phyloP scores from a whole-genome alignment of 1,140 invertebrate species.

The Orius insidiosus region DNA sequence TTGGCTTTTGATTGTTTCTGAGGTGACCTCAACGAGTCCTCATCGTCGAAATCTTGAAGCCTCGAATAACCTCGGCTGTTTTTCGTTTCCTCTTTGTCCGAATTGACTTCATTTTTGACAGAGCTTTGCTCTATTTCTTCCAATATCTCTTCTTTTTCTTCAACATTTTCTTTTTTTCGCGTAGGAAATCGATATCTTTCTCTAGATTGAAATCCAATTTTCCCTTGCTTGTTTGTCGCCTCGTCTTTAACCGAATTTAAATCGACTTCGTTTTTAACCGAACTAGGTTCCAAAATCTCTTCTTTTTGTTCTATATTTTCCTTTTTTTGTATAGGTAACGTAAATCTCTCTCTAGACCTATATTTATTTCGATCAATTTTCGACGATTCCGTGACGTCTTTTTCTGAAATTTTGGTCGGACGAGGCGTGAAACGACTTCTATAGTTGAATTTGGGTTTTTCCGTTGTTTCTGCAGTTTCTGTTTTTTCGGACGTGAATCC shows the following conservation, averaged over 20 bases:
- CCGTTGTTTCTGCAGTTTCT: too few species aligned
- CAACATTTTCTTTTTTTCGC: slow-evolving; percentile 2
- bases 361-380: background rate
- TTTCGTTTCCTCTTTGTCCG: background rate
- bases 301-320: background rate
- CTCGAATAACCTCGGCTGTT: background rate
- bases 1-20: background rate
- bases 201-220: background rate
- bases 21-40: background rate
- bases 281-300: slow-evolving; percentile 8
- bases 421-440: slow-evolving; percentile 1
- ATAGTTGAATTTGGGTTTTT: background rate
- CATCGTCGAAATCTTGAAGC: background rate
- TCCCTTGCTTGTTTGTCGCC: background rate
- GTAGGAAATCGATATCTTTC: background rate
- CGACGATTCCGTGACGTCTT: background rate
- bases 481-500: too few species aligned
- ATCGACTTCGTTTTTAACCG: background rate
- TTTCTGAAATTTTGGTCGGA: background rate
- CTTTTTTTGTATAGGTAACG: slow-evolving; percentile 1
- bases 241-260: background rate
- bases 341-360: background rate
- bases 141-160: slow-evolving; percentile 1
- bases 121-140: background rate
- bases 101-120: background rate